These are phyloP conservation scores for Heteronetta atricapilla DNA, from an alignment of 2,113 vertebrate genomes.

Conservation along the genomic window DNA sequence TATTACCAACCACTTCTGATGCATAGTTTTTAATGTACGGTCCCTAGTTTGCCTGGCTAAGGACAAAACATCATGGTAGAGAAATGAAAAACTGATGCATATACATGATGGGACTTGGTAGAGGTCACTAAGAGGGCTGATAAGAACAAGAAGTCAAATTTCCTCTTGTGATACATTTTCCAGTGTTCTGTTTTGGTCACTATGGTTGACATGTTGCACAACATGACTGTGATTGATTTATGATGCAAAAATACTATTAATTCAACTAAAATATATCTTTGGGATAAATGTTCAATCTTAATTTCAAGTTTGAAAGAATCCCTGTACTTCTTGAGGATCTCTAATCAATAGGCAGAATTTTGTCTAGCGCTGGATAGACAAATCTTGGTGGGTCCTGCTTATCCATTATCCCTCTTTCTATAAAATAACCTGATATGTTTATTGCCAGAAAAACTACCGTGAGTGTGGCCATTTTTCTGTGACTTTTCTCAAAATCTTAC, in stretches of 20 bases:
- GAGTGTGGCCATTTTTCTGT: background rate
- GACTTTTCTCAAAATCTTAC: background rate
- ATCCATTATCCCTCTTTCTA: background rate
- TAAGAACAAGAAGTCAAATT: background rate
- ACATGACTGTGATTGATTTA: background rate
- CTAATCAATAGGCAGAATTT: background rate
- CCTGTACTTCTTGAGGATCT: background rate
- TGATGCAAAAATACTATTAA: background rate
- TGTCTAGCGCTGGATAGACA: background rate
- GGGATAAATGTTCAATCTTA: background rate
- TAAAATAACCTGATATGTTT: background rate
- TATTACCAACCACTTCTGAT: background rate
- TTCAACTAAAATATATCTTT: background rate
- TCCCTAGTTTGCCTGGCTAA: background rate
- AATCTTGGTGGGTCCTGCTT: background rate
- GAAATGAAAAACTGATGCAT: background rate
- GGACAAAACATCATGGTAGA: background rate
- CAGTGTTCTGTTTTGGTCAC: background rate
- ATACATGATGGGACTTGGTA: background rate
- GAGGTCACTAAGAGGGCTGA: background rate
- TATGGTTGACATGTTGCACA: background rate
- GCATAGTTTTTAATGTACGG: rapidly evolving
- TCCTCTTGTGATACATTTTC: background rate
- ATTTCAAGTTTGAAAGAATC: background rate
- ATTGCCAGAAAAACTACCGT: background rate